These are phyloP conservation scores for Megamerina dolium DNA, from an alignment of 2,888 invertebrate species.

Conservation along the genomic window DNA sequence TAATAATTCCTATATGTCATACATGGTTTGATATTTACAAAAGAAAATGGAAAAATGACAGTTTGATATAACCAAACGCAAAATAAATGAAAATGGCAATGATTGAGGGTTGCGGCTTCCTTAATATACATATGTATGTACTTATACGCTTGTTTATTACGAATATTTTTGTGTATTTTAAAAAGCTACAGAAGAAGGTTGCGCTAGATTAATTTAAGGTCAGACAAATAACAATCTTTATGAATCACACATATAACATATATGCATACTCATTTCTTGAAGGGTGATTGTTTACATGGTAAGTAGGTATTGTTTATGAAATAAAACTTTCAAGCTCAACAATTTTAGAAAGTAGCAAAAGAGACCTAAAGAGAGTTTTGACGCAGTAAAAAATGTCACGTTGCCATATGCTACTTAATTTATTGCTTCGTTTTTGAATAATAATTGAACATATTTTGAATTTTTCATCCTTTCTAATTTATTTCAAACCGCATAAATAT, in stretches of 20 bases:
- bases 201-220: slow-evolving; percentile 45
- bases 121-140: too few species aligned
- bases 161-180: too few species aligned
- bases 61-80: neutral
- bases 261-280: too few species aligned
- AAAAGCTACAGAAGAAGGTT: too few species aligned
- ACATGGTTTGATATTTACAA: slow-evolving; percentile 34
- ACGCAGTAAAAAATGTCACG: neutral
- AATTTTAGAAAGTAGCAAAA: too few species aligned
- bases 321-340: too few species aligned
- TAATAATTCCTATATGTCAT: too few species aligned
- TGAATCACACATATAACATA: neutral
- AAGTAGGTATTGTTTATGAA: too few species aligned
- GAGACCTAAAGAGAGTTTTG: too few species aligned
- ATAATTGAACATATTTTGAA: neutral
- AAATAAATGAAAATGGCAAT: neutral
- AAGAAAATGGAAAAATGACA: slow-evolving; percentile 13
- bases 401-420: neutral
- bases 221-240: slow-evolving; percentile 36
- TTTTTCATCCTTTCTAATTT: slow-evolving; percentile 1
- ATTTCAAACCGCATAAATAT: too few species aligned
- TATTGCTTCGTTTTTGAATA: neutral
- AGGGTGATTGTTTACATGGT: too few species aligned
- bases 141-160: too few species aligned
- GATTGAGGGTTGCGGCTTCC: neutral